Base-by-base conservation (phyloP, 2,113 vertebrate species). In the Myrmecophaga tridactyla region DNA sequence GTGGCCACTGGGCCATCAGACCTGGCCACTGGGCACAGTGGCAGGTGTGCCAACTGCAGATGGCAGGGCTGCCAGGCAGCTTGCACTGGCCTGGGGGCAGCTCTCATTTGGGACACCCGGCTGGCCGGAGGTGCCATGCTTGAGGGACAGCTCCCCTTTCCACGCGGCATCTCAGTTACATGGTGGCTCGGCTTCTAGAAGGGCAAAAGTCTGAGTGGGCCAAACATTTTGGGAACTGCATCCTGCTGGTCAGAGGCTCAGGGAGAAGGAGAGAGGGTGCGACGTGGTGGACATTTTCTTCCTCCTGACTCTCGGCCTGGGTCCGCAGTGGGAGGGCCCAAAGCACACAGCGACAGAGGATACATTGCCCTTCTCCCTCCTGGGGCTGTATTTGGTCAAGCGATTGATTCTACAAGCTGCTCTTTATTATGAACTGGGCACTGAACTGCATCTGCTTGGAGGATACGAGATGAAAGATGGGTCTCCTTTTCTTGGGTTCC, bases 1-100 rank as follows among this genome's bases (percentile, higher is more conserved):
- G 98, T 89, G 0, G 99, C 98, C 98, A 99, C 99, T 96, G 98
- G 3, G 99, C 99, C 94, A 99, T 99, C 97, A 99, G 97, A 2
- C 98, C 98, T 0, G 99, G 98, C 98, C 99, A 98, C 87, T 98
- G 0, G 98, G 98, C 0, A 94, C 96, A 51, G 98, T 96, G 0
- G 98, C 90, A 51, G 48, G 48, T 51, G 48, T 13, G 10, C 48
- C 48, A 51, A 11, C 10, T 51, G 48, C 48, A 51, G 98, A 98
- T 3, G 97, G 98, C 0, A 98, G 96, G 0, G 98, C 97, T 3
- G 96, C 98, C n/a, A 98, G 62, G 36, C 96, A 94, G 13, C n/a
- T n/a, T n/a, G n/a, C n/a, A n/a, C n/a, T n/a, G 96, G 93, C 53
- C n/a, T 1, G 0, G 31, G 14, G 0, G 98, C 97, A 31, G 98